phyloP scores from a whole-genome alignment of 30 jellyfish, hydroid and myxozoan species.

The Aurelia sp. region DNA sequence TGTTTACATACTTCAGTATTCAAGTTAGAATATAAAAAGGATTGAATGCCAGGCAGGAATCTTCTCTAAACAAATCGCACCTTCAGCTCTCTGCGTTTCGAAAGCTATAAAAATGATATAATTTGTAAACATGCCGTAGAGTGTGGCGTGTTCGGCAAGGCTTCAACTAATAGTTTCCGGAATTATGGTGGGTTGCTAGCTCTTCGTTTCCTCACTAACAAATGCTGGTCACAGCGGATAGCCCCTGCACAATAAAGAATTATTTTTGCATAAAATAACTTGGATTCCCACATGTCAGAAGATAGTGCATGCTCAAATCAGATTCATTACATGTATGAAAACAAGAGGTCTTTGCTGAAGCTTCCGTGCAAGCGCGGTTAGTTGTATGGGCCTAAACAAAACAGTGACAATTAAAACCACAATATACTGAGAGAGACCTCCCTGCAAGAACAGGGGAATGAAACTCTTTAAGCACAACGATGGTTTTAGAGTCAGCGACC shows the following conservation, averaged over 20 bases:
- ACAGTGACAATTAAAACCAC: no score
- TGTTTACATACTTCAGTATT: no score
- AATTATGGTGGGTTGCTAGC: conserved; percentile 71
- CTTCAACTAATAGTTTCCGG: conserved; percentile 73
- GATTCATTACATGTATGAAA: no score
- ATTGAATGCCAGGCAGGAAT: conserved; percentile 42
- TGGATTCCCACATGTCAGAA: conserved; percentile 52
- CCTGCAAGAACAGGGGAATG: no score
- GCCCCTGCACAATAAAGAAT: conserved; percentile 51
- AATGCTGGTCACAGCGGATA: conserved; percentile 74
- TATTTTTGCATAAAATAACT: conserved; percentile 22
- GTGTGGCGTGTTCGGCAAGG: conserved; percentile 73
- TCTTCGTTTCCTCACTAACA: conserved; percentile 58
- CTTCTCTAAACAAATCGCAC: conserved; percentile 61
- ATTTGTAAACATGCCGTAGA: conserved; percentile 52
- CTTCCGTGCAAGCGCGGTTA: no score
- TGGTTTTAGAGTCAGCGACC: no score
- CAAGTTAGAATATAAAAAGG: no score
- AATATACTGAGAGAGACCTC: no score
- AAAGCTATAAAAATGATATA: conserved; percentile 47
- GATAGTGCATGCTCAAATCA: background rate
- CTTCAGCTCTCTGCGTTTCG: conserved; percentile 40
- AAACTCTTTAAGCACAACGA: no score
- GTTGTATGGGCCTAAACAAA: no score
- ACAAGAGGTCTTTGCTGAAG: no score